Evolutionary conservation across 2,797 vertebrate species (phyloP).

Genomic region (Acanthurus lineatus): DNA sequence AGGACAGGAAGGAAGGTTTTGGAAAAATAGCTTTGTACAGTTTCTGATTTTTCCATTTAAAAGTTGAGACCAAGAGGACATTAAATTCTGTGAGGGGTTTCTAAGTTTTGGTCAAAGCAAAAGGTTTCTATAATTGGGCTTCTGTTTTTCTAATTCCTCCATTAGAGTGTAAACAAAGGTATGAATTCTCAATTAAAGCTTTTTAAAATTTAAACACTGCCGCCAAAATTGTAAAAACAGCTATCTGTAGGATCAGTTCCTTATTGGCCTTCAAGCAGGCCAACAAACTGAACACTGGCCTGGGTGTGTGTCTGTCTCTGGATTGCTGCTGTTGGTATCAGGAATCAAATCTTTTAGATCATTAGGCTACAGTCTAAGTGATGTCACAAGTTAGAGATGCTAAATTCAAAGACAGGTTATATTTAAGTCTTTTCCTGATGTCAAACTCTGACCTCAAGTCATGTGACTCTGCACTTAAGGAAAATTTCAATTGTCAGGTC

Average conservation of each 20-base stretch:
- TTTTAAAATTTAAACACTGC: neutral
- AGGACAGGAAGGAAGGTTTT: neutral
- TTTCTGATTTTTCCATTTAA: neutral
- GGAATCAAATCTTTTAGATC: too few relatives aligned
- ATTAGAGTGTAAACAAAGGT: neutral
- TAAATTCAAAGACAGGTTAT: neutral
- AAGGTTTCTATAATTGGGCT: neutral
- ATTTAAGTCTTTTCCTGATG: neutral
- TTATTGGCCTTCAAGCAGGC: neutral
- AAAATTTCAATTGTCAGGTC: too few relatives aligned
- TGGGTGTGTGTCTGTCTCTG: neutral
- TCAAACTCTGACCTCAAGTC: neutral
- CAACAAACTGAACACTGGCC: neutral
- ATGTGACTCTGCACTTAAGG: neutral
- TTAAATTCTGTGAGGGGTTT: neutral
- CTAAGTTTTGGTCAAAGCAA: neutral
- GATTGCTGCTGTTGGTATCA: neutral
- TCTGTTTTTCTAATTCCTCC: neutral
- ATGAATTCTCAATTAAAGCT: neutral
- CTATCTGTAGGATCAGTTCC: neutral
- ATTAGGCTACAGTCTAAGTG: too few relatives aligned
- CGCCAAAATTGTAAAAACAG: neutral
- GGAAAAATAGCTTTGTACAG: neutral
- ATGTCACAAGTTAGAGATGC: too few relatives aligned
- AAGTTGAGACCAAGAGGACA: neutral